These are phyloP conservation scores for Chondrilla cf. caribensis DNA, from an alignment of 37 sponge, comb jelly and placozoan species.

Conservation along the genomic window DNA sequence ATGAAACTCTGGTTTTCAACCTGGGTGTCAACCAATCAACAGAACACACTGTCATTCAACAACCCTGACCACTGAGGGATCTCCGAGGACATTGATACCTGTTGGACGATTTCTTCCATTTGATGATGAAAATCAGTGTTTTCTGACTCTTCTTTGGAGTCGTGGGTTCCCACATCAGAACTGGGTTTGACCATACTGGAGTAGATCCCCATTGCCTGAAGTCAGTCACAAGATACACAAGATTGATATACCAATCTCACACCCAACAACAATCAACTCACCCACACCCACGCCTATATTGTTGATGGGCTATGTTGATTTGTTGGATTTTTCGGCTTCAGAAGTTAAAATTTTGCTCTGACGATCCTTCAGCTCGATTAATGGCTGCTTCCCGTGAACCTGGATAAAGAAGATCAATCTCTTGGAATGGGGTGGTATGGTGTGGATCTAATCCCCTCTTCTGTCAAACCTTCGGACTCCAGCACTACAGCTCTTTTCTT, in stretches of 20 bases:
- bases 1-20: too few species aligned
- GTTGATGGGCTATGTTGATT: conserved; percentile 87
- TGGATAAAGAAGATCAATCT: neutral
- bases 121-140: neutral
- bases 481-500: conserved; percentile 94
- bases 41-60: too few species aligned
- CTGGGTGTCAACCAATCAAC: too few species aligned
- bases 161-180: neutral
- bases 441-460: too few species aligned
- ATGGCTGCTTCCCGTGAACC: conserved; percentile 78
- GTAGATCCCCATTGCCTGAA: conserved; percentile 81
- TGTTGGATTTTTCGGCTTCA: conserved; percentile 89
- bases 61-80: too few species aligned
- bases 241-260: neutral
- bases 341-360: conserved; percentile 92
- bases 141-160: neutral
- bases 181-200: conserved; percentile 46
- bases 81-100: too few species aligned
- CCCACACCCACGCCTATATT: neutral
- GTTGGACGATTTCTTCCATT: conserved; percentile 18
- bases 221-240: too few species aligned
- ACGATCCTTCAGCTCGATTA: conserved; percentile 74
- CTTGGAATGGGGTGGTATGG: too few species aligned
- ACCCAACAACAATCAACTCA: neutral
- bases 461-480: conserved; percentile 83